phyloP scores from a whole-genome alignment of 2,797 vertebrate genomes.

The Scolopax rusticola region DNA sequence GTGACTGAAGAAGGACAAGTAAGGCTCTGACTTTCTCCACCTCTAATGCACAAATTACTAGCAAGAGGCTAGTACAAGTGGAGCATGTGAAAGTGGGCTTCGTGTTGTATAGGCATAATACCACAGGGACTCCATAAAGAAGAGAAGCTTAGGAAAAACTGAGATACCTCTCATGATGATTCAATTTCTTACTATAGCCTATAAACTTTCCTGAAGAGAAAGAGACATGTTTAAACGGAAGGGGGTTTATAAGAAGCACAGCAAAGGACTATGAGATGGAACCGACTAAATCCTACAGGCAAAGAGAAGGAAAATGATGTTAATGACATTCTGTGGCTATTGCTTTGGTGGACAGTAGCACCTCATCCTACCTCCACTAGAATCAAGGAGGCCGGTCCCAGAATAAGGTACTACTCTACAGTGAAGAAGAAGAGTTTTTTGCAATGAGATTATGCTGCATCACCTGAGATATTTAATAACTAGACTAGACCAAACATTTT shows the following conservation, averaged over 20 bases:
- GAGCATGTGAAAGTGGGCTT: not conserved
- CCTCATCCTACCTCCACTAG: not conserved
- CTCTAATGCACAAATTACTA: not conserved
- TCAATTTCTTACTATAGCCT: not conserved
- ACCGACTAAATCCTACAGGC: not conserved
- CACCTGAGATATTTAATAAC: not conserved
- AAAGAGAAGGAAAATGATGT: not conserved
- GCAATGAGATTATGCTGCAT: not conserved
- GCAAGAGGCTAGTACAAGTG: not conserved
- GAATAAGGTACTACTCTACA: not conserved
- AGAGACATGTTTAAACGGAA: not conserved
- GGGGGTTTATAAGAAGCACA: not conserved
- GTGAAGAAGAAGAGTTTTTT: not conserved
- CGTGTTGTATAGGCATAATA: not conserved
- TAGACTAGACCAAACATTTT: not conserved
- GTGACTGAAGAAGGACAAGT: not conserved
- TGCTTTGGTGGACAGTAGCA: not conserved
- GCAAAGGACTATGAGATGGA: not conserved
- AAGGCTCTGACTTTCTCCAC: not conserved
- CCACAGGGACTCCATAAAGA: not conserved
- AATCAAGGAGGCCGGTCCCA: accelerated
- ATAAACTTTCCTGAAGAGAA: not conserved
- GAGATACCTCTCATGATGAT: not conserved
- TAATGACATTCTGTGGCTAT: not conserved
- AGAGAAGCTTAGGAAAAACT: not conserved